Evolutionary conservation across 2,888 invertebrate species (phyloP), one percentile per base, ranked within the genome.

Genomic region (Pediacus dermestoides): DNA sequence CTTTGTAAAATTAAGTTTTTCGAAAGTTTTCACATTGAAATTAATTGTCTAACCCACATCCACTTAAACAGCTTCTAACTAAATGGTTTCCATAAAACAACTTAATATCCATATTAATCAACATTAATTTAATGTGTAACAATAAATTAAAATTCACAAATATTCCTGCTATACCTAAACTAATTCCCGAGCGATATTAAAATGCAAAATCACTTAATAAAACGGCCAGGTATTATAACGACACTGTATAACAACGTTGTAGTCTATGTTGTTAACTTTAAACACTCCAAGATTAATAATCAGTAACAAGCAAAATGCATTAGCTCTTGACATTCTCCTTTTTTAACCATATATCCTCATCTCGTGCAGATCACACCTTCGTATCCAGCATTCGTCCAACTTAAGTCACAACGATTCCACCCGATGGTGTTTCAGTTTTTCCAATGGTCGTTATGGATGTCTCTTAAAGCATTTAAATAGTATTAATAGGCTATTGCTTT

Each of bases 401-500:
- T 33, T 39, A 30, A 26, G 30, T 16, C 30, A 27, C 21, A 30
- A 32, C 32, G 32, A 27, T 15, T 15, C 25, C 26, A 34, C 7
- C 18, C 34, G 35, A 30, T 13, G 14, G 37, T 39, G 22, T 34
- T n/a, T 1, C 4, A 7, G n/a, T 2, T 10, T 15, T 22, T 34
- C 21, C 13, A 14, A 22, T 21, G 23, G 13, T 18, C 7, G 12
- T 23, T 57, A 62, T 55, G 52, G 61, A 60, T 58, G 63, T 55
- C 55, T 53, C 46, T 39, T 43, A 46, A 48, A 52, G 54, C 57
- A 57, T 63, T 66, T 61, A 64, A 65, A 62, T 60, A 61, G 60
- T 66, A 67, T 66, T 67, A 65, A 67, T 67, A 66, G 66, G 63
- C 66, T 58, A 66, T 66, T 66, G 58, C 67, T 67, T 66, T 67